Base-by-base conservation (phyloP, 37 sponge, comb jelly and placozoan genomes). In the Tethya wilhelma region DNA sequence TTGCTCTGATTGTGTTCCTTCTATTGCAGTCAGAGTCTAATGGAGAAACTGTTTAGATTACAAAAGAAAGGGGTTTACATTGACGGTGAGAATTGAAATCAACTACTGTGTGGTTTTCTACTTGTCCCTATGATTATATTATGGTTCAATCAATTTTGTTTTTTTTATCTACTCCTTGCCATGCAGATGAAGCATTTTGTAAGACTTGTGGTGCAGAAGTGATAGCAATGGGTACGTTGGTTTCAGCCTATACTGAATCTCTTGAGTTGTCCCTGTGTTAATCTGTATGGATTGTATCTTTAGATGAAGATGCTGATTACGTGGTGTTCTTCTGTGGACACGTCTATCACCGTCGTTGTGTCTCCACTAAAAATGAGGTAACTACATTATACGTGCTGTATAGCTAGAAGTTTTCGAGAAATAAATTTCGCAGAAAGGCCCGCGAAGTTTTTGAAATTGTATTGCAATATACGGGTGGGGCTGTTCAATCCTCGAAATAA, bases 311-410 rank as follows among this genome's bases (percentile, higher is more conserved):
- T 0, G 44, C 79, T 32, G 28, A 68, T 6, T 69, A 69, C 32
- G 57, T 80, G 1, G 71, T 91, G 44, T 95, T 95, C 82, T 89
- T 86, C 68, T 95, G 96, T 86, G 87, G 93, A 5, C 96, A 95
- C 64, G 78, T 89, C 38, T 91, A 87, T 53, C 96, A 95, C 41
- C 71, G 77, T 14, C 41, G 82, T 4, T 91, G 92, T 73, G 72
- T 79, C 8, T 41, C 64, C 9, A 60, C 56, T 42, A 85, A 57
- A 71, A 79, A 81, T 71, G 49, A 81, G 37, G 82, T 81, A 62
- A 75, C n/a, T n/a, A n/a, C n/a, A n/a, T n/a, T n/a, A n/a, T n/a
- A n/a, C n/a, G n/a, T n/a, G n/a, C n/a, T n/a, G n/a, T n/a, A n/a
- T n/a, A n/a, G n/a, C n/a, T n/a, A n/a, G n/a, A n/a, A n/a, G n/a